phyloP scores from a whole-genome alignment of 2,888 invertebrate genomes.

The Timandra comae region DNA sequence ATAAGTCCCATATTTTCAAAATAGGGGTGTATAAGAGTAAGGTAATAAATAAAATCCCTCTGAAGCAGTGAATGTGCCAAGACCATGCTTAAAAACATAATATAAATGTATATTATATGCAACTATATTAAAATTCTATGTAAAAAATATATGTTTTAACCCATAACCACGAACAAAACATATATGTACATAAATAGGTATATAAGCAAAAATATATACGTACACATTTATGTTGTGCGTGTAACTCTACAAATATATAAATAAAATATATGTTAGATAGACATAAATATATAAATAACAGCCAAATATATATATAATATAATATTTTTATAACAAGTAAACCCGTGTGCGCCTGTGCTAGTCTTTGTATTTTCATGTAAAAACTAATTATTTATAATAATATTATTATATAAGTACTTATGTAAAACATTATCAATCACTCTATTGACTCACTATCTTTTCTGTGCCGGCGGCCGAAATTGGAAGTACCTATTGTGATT shows the following conservation, averaged over 20 bases:
- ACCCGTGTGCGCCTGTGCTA: conserved; percentile 40
- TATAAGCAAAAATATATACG: conserved; percentile 22
- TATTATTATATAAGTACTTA: too few species aligned
- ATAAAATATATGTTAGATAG: conserved; percentile 21
- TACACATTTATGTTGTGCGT: conserved; percentile 34
- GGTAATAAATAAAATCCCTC: too few species aligned
- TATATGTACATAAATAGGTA: conserved; percentile 9
- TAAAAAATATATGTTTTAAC: neutral
- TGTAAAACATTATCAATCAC: too few species aligned
- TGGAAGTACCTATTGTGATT: too few species aligned
- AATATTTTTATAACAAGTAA: conserved; percentile 9
- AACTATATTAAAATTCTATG: conserved; percentile 12
- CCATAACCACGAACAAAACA: conserved; percentile 2
- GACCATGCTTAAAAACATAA: conserved; percentile 27
- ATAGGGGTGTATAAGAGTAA: too few species aligned
- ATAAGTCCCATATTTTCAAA: too few species aligned
- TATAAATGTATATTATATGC: conserved; percentile 13
- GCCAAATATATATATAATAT: conserved; percentile 15
- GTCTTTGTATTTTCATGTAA: too few species aligned
- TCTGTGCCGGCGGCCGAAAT: too few species aligned
- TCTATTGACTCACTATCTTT: too few species aligned
- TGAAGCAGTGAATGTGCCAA: conserved; percentile 50
- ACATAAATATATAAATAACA: too few species aligned
- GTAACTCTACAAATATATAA: conserved; percentile 34
- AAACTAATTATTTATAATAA: too few species aligned